phyloP scores from a whole-genome alignment of 2,113 vertebrate genomes.

The Ahaetulla prasina region DNA sequence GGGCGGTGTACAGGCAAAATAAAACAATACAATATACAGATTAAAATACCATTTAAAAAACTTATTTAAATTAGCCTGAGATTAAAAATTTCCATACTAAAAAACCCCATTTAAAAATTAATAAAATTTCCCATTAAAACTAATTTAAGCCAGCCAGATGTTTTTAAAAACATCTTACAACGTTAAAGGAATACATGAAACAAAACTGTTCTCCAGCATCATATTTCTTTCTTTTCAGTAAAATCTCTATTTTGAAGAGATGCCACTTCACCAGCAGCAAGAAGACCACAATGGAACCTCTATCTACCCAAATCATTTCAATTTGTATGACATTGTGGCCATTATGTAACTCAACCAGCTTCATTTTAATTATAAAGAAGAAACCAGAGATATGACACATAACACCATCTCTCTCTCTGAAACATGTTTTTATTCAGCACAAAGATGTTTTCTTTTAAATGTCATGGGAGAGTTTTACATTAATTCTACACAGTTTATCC shows the following conservation, averaged over 20 bases:
- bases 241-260: neutral
- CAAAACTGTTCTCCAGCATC: neutral
- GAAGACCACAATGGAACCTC: neutral
- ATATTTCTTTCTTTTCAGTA: neutral
- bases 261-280: neutral
- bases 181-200: neutral
- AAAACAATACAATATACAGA: too few species aligned
- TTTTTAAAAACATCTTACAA: neutral
- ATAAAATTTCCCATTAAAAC: too few species aligned
- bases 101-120: too few species aligned
- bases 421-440: slow-evolving; percentile 45
- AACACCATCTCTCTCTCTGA: neutral
- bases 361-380: slow-evolving; percentile 30
- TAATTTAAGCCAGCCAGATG: too few species aligned
- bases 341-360: neutral
- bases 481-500: slow-evolving; percentile 32
- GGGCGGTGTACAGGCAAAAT: too few species aligned
- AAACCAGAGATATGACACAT: slow-evolving; percentile 24
- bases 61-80: too few species aligned
- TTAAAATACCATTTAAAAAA: too few species aligned
- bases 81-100: too few species aligned
- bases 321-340: neutral
- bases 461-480: neutral
- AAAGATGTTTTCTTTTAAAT: slow-evolving; percentile 15
- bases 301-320: neutral